Percentiles rank a stretch among this genome's conserved stretches.
Evolutionary conservation across 2,888 invertebrate species (phyloP).

Genomic region (Melinaea menophilus): DNA sequence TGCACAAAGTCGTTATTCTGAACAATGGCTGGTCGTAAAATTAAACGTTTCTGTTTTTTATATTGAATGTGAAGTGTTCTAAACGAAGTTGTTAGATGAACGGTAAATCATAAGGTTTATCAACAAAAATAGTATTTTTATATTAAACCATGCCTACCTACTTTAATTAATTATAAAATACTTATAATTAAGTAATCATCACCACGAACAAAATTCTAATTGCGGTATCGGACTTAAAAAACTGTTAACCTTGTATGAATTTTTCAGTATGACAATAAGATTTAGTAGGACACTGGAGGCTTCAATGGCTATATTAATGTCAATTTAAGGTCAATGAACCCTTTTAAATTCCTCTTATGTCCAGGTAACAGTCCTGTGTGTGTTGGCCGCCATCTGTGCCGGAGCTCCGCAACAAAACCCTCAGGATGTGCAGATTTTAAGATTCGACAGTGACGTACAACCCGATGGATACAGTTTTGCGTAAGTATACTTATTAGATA

Average conservation of each 20-base stretch:
- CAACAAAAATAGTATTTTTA: too few relatives aligned
- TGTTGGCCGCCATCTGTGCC: slow-evolving; percentile 56
- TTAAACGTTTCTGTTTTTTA: slow-evolving; percentile 9
- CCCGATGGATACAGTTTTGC: slow-evolving; percentile 81
- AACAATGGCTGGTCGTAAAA: slow-evolving; percentile 33
- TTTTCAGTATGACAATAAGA: too few relatives aligned
- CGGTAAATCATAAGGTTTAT: neutral
- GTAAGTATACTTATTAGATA: slow-evolving; percentile 57
- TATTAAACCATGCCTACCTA: too few relatives aligned
- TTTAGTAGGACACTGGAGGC: too few relatives aligned
- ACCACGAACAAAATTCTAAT: too few relatives aligned
- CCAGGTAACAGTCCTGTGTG: slow-evolving; percentile 57
- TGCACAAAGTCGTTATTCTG: slow-evolving; percentile 24
- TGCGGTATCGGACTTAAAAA: too few relatives aligned
- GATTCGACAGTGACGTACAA: slow-evolving; percentile 80
- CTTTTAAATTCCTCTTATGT: slow-evolving; percentile 10
- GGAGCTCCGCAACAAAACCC: slow-evolving; percentile 63
- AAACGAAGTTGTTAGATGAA: too few relatives aligned
- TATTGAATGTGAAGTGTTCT: neutral
- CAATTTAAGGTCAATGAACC: too few relatives aligned
- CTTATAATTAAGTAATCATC: too few relatives aligned
- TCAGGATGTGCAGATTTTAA: slow-evolving; percentile 75
- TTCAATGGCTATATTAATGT: too few relatives aligned
- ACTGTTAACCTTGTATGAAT: too few relatives aligned
- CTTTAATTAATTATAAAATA: too few relatives aligned